Evolutionary conservation across 2,888 invertebrate species (phyloP), one percentile per base, ranked within the genome.

Genomic region (Eubasilissa splendida): DNA sequence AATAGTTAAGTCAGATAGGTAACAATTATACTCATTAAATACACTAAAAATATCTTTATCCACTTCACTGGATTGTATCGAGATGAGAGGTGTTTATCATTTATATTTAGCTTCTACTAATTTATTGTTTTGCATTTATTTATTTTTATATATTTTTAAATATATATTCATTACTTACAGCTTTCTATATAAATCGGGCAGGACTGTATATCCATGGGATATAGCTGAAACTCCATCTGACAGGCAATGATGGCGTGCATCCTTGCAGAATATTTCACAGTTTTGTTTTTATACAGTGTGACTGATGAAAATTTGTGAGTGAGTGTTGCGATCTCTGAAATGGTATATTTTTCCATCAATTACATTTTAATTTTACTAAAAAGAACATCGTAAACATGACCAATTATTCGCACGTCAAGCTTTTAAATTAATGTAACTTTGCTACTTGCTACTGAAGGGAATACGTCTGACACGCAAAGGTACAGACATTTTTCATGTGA

Each of bases 211-310:
- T 96, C 96, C 94, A 96, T 95, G 42, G 96, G 96, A 86, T 96
- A 96, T 76, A 95, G 92, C 87, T 95, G 94, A 87, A 96, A 96
- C 87, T 96, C 95, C 95, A 96, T 96, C 88, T 95, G 95, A 87
- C 96, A 96, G 81, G 95, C 96, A 77, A 96, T 94, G 85, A 95
- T 95, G 0, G 95, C 95, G 86, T 96, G 95, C 95, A 96, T 95
- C 84, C 96, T 90, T 0, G 95, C 95, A 4, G 95, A 93, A 87
- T 95, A 96, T 80, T 93, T 90, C 50, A 96, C 94, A 0, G 96
- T 96, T 88, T 94, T 95, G 86, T 96, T 96, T 84, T 94, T 92
- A 86, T 93, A 96, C 82, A 96, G 88, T 33, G 95, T 95, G 76
- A 96, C 95, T 31, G 95, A 95, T 3, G 95, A 95, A 86, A 95